A percentile compares a stretch with the other conserved stretches of the same genome.
Conservation (phyloP, 2,113 vertebrate genomes). For the Melospiza georgiana region DNA sequence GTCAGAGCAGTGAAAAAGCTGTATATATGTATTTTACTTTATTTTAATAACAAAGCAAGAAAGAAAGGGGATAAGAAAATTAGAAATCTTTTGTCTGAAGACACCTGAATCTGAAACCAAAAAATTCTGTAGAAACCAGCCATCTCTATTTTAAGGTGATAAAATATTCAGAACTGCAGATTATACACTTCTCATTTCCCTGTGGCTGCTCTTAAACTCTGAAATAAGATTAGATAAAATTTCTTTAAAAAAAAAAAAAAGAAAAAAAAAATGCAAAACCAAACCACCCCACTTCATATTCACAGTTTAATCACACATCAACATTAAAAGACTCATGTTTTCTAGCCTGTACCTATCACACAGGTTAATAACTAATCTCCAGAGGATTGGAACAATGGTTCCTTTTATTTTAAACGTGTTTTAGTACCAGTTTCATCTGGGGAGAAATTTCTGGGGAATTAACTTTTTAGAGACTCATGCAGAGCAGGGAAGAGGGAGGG, state of each 20-base stretch:
- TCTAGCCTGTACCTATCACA: neutral
- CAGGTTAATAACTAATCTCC: neutral
- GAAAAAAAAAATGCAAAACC: rapidly evolving
- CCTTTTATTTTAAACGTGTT: neutral
- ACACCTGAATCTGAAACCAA: neutral
- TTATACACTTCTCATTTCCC: neutral
- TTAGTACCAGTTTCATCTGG: neutral
- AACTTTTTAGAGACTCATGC: neutral
- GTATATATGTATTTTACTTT: neutral
- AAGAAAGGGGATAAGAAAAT: neutral
- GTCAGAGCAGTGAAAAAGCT: neutral
- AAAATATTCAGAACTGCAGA: neutral
- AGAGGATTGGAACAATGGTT: neutral
- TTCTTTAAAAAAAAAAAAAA: neutral
- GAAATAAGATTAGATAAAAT: neutral
- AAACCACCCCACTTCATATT: neutral
- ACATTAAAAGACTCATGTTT: neutral
- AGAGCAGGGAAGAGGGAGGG: neutral
- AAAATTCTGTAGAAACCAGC: neutral
- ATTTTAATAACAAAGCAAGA: neutral
- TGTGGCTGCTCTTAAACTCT: neutral
- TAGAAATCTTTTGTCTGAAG: neutral
- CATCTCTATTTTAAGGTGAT: neutral
- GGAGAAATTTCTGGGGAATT: neutral
- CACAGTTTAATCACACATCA: neutral